These are phyloP conservation scores for Athripsodes cinereus DNA, from an alignment of 2,888 invertebrate genomes.

Conservation along the genomic window DNA sequence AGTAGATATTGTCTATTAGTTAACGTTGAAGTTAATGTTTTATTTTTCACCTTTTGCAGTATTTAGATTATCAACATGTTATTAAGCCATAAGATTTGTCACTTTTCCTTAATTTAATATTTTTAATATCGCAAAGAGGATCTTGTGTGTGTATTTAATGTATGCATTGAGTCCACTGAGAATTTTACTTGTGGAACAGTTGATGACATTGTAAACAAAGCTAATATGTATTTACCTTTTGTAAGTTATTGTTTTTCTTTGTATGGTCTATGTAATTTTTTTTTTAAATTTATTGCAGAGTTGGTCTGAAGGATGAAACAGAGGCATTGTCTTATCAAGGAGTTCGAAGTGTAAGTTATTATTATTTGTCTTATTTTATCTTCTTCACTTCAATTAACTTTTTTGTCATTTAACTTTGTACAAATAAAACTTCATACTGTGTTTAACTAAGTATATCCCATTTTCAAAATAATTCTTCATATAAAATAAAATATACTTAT, in stretches of 20 bases:
- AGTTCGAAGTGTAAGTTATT: constrained; percentile 76
- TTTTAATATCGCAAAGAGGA: no score
- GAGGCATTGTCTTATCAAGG: constrained; percentile 78
- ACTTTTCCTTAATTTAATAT: no score
- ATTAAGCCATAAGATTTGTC: no score
- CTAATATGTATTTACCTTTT: no score
- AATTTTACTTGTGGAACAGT: no score
- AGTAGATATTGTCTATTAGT: no score
- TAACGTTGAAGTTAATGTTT: no score
- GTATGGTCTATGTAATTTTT: not conserved
- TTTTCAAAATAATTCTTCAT: not conserved
- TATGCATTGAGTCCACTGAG: no score
- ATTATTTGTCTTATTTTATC: not conserved
- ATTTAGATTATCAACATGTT: no score
- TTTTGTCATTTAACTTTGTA: not conserved
- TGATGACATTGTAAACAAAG: no score
- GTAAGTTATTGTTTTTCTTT: not conserved
- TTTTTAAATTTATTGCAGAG: constrained; percentile 50
- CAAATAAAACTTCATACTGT: not conserved
- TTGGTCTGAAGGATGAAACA: constrained; percentile 86
- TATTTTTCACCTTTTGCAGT: no score
- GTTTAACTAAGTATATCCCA: not conserved
- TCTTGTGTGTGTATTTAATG: no score
- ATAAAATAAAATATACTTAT: not conserved
- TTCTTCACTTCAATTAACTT: not conserved